Percentiles rank a stretch among this genome's conserved stretches.
Evolutionary conservation across 2,113 vertebrate species (phyloP).

Genomic region (Anarrhichthys ocellatus): DNA sequence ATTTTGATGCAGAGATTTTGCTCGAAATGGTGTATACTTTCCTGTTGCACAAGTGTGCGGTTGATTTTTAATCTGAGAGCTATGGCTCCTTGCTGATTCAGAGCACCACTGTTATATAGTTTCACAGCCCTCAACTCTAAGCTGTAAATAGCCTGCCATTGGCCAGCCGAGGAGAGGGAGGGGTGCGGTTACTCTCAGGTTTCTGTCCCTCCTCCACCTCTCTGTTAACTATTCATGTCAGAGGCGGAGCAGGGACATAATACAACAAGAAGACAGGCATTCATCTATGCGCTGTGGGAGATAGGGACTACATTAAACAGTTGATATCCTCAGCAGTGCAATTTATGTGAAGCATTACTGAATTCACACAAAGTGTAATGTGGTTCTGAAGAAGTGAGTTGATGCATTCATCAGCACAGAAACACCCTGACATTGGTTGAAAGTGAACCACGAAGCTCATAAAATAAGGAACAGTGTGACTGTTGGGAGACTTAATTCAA

Average conservation of each 20-base stretch:
- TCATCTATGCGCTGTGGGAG: conserved; percentile 27
- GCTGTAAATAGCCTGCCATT: conserved; percentile 69
- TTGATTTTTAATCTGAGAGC: conserved; percentile 42
- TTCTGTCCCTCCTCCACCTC: conserved; percentile 75
- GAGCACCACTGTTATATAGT: conserved; percentile 74
- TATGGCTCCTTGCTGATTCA: conserved; percentile 47
- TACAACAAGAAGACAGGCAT: conserved; percentile 59
- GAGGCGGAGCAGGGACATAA: conserved; percentile 58
- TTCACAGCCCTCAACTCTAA: conserved; percentile 50
- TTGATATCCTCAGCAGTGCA: conserved; percentile 7
- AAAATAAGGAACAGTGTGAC: not conserved
- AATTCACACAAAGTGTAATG: not conserved
- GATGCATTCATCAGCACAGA: conserved; percentile 13
- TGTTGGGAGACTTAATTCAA: not conserved
- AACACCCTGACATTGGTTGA: conserved; percentile 9
- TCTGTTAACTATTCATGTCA: conserved; percentile 63
- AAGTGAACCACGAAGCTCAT: not conserved
- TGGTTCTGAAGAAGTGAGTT: not conserved
- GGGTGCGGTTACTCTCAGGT: conserved; percentile 73
- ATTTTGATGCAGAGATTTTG: not conserved
- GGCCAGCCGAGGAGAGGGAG: conserved; percentile 69
- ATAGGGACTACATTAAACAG: conserved; percentile 9
- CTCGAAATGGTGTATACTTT: not conserved
- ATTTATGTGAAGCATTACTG: not conserved
- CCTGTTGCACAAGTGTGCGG: conserved; percentile 22